Evolutionary conservation across 2,888 invertebrate genomes (phyloP).

Genomic region (Parapristionchus giblindavisi): DNA sequence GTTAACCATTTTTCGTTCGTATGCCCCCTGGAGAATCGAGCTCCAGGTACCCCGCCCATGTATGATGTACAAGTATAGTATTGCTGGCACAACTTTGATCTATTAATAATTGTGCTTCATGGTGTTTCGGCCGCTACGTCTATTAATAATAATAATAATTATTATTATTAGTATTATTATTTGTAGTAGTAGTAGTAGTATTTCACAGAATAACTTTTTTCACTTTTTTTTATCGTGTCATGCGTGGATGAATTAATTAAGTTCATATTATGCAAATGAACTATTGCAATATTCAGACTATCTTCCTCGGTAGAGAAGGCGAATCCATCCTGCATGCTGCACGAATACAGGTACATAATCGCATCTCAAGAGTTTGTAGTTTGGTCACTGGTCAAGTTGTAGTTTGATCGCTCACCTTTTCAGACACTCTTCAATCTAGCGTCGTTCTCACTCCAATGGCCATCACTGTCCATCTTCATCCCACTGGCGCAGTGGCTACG

Average conservation of each 20-base stretch:
- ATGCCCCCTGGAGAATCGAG: too few species aligned
- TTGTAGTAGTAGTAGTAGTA: too few species aligned
- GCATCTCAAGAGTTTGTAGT: background rate
- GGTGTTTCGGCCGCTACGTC: too few species aligned
- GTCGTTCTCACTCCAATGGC: constrained; percentile 47
- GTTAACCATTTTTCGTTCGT: too few species aligned
- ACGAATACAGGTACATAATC: constrained; percentile 11
- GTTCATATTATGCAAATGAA: background rate
- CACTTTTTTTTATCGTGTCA: too few species aligned
- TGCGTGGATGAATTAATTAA: too few species aligned
- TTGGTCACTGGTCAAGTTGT: background rate
- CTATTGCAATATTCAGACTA: constrained; percentile 17
- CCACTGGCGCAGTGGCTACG: constrained; percentile 49
- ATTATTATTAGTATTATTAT: background rate
- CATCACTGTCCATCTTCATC: constrained; percentile 46
- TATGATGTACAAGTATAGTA: background rate
- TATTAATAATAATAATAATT: too few species aligned
- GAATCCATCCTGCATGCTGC: constrained; percentile 44
- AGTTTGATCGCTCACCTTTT: background rate
- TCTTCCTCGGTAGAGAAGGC: constrained; percentile 51
- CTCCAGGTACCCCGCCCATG: too few species aligned
- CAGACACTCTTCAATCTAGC: constrained; percentile 28
- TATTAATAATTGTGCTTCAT: too few species aligned
- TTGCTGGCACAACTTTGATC: too few species aligned
- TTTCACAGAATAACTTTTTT: too few species aligned